Evolutionary conservation across 1,140 invertebrate genomes (phyloP).

Genomic region (Halyomorpha halys): DNA sequence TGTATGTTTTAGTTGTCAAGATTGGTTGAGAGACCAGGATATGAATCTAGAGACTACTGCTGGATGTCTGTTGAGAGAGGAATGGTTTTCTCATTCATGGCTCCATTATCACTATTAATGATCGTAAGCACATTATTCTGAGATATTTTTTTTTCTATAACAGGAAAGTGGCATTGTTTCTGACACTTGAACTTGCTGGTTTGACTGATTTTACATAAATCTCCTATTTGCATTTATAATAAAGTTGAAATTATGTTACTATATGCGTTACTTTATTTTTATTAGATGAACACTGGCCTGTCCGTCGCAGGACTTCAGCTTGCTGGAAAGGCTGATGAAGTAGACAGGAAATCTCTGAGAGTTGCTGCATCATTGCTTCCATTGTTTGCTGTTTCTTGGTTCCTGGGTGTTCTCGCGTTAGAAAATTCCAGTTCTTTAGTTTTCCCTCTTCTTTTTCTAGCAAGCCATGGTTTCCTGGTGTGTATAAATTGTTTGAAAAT

Average conservation of each 20-base stretch:
- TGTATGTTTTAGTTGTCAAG: conserved; percentile 49
- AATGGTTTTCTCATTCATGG: conserved; percentile 59
- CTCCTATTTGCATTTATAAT: too few species aligned
- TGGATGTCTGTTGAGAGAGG: conserved; percentile 62
- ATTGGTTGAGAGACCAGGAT: conserved; percentile 48
- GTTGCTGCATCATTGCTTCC: conserved; percentile 47
- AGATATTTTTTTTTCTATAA: too few species aligned
- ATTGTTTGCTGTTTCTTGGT: conserved; percentile 53
- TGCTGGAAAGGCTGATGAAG: conserved; percentile 36
- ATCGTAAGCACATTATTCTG: conserved; percentile 38
- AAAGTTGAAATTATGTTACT: too few species aligned
- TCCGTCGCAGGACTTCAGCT: conserved; percentile 35
- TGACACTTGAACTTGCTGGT: too few species aligned
- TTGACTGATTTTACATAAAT: too few species aligned
- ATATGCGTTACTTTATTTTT: too few species aligned
- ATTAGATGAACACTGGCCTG: conserved; percentile 39
- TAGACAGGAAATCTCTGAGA: conserved; percentile 40
- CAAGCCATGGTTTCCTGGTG: conserved; percentile 29
- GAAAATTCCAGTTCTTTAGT: conserved; percentile 41
- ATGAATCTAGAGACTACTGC: conserved; percentile 57
- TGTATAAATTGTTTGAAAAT: neutral
- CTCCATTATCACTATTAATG: conserved; percentile 53
- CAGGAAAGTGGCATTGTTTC: too few species aligned
- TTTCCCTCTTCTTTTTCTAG: conserved; percentile 30
- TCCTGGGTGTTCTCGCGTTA: conserved; percentile 56